A percentile compares a stretch with the other conserved stretches of the same genome.
Conservation (phyloP, 2,113 vertebrate species). For the Carassius gibelio region DNA sequence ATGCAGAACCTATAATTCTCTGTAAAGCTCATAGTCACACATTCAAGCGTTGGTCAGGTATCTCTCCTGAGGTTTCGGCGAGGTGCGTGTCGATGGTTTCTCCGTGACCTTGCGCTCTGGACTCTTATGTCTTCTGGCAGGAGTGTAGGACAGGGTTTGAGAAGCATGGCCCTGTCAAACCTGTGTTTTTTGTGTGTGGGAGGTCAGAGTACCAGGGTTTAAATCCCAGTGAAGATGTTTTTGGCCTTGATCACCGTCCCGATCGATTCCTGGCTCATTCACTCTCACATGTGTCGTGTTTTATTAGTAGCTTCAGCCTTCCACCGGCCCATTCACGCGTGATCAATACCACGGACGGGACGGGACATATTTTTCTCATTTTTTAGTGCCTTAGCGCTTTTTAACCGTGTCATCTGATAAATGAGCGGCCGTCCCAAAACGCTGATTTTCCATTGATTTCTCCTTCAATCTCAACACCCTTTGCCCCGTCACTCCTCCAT, state of each 20-base stretch:
- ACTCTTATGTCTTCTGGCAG: neutral
- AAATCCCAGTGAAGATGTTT: slow-evolving; percentile 86
- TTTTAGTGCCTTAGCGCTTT: slow-evolving; percentile 86
- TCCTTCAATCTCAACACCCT: slow-evolving; percentile 81
- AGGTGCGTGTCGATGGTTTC: neutral
- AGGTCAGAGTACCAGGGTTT: slow-evolving; percentile 69
- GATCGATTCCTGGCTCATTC: slow-evolving; percentile 81
- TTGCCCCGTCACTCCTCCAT: slow-evolving; percentile 82
- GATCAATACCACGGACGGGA: slow-evolving; percentile 89
- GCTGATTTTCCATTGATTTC: slow-evolving; percentile 99
- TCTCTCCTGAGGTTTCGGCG: no score
- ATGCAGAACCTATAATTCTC: no score
- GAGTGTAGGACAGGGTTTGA: slow-evolving; percentile 8
- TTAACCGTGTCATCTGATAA: slow-evolving; percentile 97
- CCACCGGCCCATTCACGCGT: slow-evolving; percentile 86
- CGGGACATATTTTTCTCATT: slow-evolving; percentile 95
- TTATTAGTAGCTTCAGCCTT: slow-evolving; percentile 99
- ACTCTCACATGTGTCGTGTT: slow-evolving; percentile 92
- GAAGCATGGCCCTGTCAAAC: slow-evolving; percentile 25
- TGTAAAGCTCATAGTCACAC: neutral
- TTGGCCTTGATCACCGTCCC: slow-evolving; percentile 81
- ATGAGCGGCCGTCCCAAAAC: slow-evolving; percentile 90
- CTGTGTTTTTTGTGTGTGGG: slow-evolving; percentile 11
- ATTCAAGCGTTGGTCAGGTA: neutral
- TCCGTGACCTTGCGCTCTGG: neutral